phyloP scores from a whole-genome alignment of 1,140 invertebrate species.

The Trinorchestia longiramus region DNA sequence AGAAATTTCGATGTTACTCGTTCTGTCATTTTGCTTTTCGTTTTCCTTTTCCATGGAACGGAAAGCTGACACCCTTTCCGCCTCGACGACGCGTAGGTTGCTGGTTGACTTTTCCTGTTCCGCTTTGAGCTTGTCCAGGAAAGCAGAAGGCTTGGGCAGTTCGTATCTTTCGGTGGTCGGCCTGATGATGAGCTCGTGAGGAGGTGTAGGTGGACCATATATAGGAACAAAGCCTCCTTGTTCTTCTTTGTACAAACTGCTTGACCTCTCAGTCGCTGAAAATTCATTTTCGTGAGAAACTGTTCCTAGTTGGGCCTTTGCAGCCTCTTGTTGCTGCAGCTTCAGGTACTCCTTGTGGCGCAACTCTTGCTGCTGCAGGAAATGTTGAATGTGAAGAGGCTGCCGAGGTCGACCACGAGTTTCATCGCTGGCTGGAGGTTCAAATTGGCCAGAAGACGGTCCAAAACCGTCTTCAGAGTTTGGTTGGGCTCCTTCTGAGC shows the following conservation, averaged over 20 bases:
- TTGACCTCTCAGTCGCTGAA: neutral
- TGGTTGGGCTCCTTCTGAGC: neutral
- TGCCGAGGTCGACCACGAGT: neutral
- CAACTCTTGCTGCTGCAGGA: neutral
- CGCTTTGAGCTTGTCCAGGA: slow-evolving; percentile 39
- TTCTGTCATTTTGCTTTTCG: neutral
- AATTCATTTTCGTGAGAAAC: neutral
- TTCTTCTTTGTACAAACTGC: neutral
- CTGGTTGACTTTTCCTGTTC: neutral
- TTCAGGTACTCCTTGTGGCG: slow-evolving; percentile 25
- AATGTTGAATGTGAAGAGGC: slow-evolving; percentile 12
- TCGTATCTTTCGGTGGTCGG: neutral
- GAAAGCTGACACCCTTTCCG: neutral
- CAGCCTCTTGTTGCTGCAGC: neutral
- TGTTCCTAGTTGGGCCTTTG: neutral
- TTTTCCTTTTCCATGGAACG: neutral
- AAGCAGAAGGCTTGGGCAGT: slow-evolving; percentile 32
- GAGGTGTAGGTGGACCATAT: slow-evolving; percentile 6
- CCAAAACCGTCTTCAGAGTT: neutral
- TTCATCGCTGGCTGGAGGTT: neutral
- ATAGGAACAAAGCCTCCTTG: neutral
- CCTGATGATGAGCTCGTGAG: neutral
- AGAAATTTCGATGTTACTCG: neutral
- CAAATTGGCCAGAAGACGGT: neutral
- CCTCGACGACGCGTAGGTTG: neutral